phyloP scores from a whole-genome alignment of 2,797 vertebrate species.

The Sarcophilus harrisii region DNA sequence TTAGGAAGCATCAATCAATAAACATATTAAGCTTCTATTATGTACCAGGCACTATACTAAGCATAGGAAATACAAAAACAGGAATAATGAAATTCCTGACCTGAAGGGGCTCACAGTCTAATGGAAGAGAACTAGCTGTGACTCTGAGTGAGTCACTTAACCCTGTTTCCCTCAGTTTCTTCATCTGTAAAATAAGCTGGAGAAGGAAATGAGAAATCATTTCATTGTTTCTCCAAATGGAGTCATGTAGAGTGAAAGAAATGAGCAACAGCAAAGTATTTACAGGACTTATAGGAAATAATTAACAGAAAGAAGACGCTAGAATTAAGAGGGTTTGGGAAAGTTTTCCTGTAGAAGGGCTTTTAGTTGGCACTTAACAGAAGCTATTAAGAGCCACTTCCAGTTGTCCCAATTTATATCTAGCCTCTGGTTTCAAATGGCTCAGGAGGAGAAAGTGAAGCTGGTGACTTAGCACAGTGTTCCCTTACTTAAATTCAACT shows the following conservation, averaged over 20 bases:
- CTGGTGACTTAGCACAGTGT: too few species aligned
- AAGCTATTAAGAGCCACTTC: background rate
- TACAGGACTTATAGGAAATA: background rate
- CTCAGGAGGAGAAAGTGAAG: too few species aligned
- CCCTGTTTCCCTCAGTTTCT: background rate
- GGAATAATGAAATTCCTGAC: background rate
- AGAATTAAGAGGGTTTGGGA: background rate
- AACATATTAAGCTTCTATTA: background rate
- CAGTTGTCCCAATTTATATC: too few species aligned
- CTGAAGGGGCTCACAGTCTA: background rate
- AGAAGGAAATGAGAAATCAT: background rate
- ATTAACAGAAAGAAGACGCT: background rate
- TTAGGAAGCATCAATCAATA: background rate
- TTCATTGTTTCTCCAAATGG: background rate
- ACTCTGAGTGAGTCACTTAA: background rate
- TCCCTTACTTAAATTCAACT: too few species aligned
- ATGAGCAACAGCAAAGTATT: background rate
- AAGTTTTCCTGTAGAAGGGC: background rate
- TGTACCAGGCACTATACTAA: background rate
- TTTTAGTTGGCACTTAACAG: background rate
- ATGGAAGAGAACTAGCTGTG: background rate
- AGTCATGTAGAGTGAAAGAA: background rate
- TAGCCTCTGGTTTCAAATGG: too few species aligned
- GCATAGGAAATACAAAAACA: background rate
- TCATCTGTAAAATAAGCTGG: background rate